phyloP scores from a whole-genome alignment of 2,888 invertebrate genomes.

The Gastrophysa polygoni region DNA sequence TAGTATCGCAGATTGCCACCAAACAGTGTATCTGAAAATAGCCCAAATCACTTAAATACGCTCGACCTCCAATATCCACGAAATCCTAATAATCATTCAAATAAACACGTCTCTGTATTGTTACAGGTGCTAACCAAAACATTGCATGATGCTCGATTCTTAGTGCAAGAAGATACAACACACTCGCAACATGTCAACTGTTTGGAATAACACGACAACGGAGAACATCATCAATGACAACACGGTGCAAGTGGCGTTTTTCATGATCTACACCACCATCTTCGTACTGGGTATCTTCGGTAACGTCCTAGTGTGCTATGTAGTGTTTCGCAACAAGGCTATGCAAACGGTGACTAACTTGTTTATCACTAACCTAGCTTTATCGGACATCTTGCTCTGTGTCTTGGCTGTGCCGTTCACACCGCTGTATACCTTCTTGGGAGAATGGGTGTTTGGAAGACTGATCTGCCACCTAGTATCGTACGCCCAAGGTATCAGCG shows the following conservation, averaged over 20 bases:
- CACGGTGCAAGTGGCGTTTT: slow-evolving; percentile 75
- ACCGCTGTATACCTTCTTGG: slow-evolving; percentile 90
- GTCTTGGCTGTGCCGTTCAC: slow-evolving; percentile 95
- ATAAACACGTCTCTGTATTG: not conserved
- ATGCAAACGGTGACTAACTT: slow-evolving; percentile 99
- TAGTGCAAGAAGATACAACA: slow-evolving; percentile 1
- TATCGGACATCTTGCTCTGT: slow-evolving; percentile 93
- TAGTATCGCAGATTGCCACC: not conserved
- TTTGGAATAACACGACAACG: slow-evolving; percentile 26
- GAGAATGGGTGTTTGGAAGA: slow-evolving; percentile 91
- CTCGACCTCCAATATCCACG: not conserved
- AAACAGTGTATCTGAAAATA: not conserved
- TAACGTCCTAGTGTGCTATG: slow-evolving; percentile 90
- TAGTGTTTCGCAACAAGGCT: slow-evolving; percentile 88
- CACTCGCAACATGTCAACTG: slow-evolving; percentile 19
- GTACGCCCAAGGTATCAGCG: slow-evolving; percentile 92
- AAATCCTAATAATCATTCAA: not conserved
- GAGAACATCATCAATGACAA: slow-evolving; percentile 65
- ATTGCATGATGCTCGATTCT: slow-evolving; percentile 7
- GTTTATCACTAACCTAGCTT: slow-evolving; percentile 94
- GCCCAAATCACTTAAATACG: not conserved
- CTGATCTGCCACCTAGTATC: slow-evolving; percentile 91
- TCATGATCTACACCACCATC: slow-evolving; percentile 79
- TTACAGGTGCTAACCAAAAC: slow-evolving; percentile 1
- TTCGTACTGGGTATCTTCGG: slow-evolving; percentile 90